These are phyloP conservation scores for Diachrysia chrysitis DNA, from an alignment of 2,888 invertebrate species.

Conservation along the genomic window DNA sequence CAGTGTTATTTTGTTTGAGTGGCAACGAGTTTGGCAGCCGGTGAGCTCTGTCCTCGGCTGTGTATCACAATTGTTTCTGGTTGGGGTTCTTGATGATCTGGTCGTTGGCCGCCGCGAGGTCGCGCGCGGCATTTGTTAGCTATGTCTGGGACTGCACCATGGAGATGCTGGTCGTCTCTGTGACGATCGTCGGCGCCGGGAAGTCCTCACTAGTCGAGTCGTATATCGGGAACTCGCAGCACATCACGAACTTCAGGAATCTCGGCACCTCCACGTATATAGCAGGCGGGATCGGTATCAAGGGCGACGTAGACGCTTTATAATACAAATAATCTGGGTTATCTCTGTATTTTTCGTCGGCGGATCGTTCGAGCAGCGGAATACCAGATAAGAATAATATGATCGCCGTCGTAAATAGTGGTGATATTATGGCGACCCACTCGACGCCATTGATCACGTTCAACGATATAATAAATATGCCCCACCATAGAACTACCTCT, in stretches of 20 bases:
- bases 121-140: constrained; percentile 89
- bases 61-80: constrained; percentile 87
- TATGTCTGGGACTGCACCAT: constrained; percentile 92
- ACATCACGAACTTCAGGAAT: constrained; percentile 94
- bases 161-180: constrained; percentile 92
- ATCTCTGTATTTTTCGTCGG: constrained; percentile 96
- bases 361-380: constrained; percentile 95
- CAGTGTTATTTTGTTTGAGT: constrained; percentile 82
- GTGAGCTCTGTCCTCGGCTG: constrained; percentile 80
- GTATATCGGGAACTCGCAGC: constrained; percentile 97
- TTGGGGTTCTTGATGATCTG: constrained; percentile 70
- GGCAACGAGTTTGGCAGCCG: constrained; percentile 84
- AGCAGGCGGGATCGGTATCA: constrained; percentile 96
- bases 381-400: constrained; percentile 97
- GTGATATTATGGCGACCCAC: constrained; percentile 96
- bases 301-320: constrained; percentile 95
- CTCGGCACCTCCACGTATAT: constrained; percentile 96
- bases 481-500: constrained; percentile 98
- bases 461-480: constrained; percentile 96
- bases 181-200: constrained; percentile 90
- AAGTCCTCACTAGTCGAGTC: constrained; percentile 92
- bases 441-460: constrained; percentile 95
- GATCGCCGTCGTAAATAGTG: constrained; percentile 95
- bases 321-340: constrained; percentile 96
- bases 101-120: constrained; percentile 81